These are phyloP conservation scores for Tachypleus tridentatus DNA, from an alignment of 1,140 invertebrate species.

Conservation along the genomic window DNA sequence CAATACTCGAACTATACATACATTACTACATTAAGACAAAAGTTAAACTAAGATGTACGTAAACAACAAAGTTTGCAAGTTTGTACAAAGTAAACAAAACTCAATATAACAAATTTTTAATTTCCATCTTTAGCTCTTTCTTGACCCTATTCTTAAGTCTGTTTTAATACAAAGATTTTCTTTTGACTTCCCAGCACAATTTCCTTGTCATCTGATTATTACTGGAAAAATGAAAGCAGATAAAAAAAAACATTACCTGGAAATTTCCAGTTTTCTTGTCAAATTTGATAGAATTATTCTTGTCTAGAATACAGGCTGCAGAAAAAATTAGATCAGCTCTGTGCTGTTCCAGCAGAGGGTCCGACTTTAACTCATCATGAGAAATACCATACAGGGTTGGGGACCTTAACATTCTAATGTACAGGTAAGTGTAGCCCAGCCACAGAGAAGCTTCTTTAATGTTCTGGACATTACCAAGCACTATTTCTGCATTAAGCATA, in stretches of 20 bases:
- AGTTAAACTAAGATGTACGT: not conserved
- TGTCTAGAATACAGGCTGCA: slow-evolving; percentile 79
- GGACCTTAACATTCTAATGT: slow-evolving; percentile 72
- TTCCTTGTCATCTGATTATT: not conserved
- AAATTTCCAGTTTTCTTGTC: slow-evolving; percentile 91
- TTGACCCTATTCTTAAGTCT: not conserved
- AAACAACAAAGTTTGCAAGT: too few relatives aligned
- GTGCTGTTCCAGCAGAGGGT: slow-evolving; percentile 72
- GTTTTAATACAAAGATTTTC: not conserved
- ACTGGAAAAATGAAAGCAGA: too few relatives aligned
- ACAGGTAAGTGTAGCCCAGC: slow-evolving; percentile 95
- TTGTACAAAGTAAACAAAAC: too few relatives aligned
- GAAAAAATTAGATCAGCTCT: slow-evolving; percentile 94
- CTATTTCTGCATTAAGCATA: slow-evolving; percentile 96
- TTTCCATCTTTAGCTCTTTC: not conserved
- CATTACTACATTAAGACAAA: not conserved
- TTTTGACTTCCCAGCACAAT: not conserved
- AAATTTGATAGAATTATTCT: slow-evolving; percentile 86
- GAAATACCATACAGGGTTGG: slow-evolving; percentile 81
- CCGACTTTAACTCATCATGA: slow-evolving; percentile 60
- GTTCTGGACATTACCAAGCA: slow-evolving; percentile 90
- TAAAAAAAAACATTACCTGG: slow-evolving; percentile 39
- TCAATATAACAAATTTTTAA: too few relatives aligned
- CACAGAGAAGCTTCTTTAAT: slow-evolving; percentile 89
- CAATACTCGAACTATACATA: too few relatives aligned